Percentiles rank a stretch among this genome's conserved stretches.
Evolutionary conservation across 2,888 invertebrate genomes (phyloP).

Genomic region (Liodrosophila aerea): DNA sequence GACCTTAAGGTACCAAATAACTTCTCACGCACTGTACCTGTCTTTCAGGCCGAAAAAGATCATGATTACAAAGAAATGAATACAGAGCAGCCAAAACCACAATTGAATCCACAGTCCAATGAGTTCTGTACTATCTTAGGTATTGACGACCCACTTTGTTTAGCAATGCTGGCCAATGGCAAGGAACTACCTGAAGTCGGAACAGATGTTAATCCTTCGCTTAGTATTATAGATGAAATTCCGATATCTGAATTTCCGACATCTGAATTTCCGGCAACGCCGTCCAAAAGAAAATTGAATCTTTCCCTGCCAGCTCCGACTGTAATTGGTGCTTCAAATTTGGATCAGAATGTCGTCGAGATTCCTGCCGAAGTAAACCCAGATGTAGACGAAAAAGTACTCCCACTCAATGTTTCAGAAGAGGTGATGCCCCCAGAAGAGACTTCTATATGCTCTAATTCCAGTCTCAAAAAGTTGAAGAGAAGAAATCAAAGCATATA

Average conservation of each 20-base stretch:
- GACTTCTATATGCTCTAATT: constrained; percentile 6
- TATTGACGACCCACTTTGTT: constrained; percentile 91
- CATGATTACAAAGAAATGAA: constrained; percentile 79
- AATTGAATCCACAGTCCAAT: constrained; percentile 88
- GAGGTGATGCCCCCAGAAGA: constrained; percentile 1
- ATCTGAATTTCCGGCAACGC: constrained; percentile 37
- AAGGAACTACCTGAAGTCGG: constrained; percentile 79
- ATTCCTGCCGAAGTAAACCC: constrained; percentile 42
- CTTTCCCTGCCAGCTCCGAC: constrained; percentile 73
- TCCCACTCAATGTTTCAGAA: background rate
- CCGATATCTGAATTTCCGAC: background rate
- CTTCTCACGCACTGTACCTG: constrained; percentile 89
- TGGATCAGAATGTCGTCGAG: constrained; percentile 33
- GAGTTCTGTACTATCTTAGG: constrained; percentile 87
- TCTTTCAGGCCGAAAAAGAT: constrained; percentile 83
- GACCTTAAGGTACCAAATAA: constrained; percentile 89
- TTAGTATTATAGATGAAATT: background rate
- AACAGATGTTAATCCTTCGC: background rate
- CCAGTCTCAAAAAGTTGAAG: constrained; percentile 78
- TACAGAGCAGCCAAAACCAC: constrained; percentile 83
- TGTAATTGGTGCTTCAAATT: background rate
- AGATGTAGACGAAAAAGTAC: background rate
- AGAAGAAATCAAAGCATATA: constrained; percentile 81
- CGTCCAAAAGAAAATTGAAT: constrained; percentile 71
- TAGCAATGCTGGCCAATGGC: constrained; percentile 84